Evolutionary conservation across 2,888 invertebrate genomes (phyloP), one percentile per base, ranked within the genome.

Genomic region (Orgyia antiqua): DNA sequence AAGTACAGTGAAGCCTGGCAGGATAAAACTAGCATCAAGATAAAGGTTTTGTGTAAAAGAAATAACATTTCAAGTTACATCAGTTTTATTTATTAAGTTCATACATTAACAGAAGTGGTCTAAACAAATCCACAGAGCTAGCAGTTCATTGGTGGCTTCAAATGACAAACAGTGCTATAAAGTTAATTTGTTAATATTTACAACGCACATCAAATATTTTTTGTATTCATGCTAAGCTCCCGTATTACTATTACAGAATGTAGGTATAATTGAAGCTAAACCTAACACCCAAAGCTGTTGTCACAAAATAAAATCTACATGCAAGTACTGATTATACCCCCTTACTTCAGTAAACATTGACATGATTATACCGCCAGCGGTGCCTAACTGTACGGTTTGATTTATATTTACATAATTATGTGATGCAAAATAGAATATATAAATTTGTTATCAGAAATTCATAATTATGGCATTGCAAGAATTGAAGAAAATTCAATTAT

Each of bases 61-160:
- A n/a, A n/a, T n/a, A n/a, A n/a, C n/a, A n/a, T n/a, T n/a, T n/a
- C 58, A 55, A 49, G 39, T 66, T 68, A 68, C 56, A 73, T 73
- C 68, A 61, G 72, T 77, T 78, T 79, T 82, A 76, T 78, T 78
- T 74, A 70, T 70, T 75, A 72, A 66, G 67, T 78, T 80, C 71
- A 78, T 78, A 82, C 75, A 77, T 75, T 53, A 56, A 56, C 59
- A 65, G 50, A 67, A 69, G 74, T 76, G 71, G 70, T 75, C 65
- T 70, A 71, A 68, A 70, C 59, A 62, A 62, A 56, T 63, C 60
- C 68, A 68, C 66, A 68, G 63, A 71, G 42, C 45, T 68, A 71
- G 64, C 66, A 68, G 58, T 72, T 70, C 65, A 73, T 71, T 69
- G 65, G 73, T 74, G 73, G 77, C 66, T 67, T 63, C 51, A 68